Percentiles rank a stretch among this genome's conserved stretches.
phyloP scores from a whole-genome alignment of 2,113 vertebrate species.

The Eptatretus burgeri region DNA sequence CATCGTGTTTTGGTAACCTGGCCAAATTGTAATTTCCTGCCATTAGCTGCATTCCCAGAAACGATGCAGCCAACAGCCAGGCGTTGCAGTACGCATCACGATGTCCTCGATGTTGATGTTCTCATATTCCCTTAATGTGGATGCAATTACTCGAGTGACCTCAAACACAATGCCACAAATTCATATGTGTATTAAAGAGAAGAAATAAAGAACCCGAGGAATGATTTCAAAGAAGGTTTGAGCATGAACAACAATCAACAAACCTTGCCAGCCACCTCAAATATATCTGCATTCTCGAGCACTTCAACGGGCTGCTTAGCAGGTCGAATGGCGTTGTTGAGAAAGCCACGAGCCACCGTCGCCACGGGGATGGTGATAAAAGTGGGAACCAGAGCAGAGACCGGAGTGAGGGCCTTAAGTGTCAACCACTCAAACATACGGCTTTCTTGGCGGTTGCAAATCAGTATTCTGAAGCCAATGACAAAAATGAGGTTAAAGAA shows the following conservation, averaged over 20 bases:
- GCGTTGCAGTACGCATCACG: too few relatives aligned
- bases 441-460: slow-evolving; percentile 27
- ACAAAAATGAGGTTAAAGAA: too few relatives aligned
- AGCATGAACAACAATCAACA: not conserved
- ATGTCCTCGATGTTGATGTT: too few relatives aligned
- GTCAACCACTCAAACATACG: slow-evolving; percentile 21
- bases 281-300: slow-evolving; percentile 30
- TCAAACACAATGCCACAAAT: not conserved
- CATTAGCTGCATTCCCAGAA: too few relatives aligned
- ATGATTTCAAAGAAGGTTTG: not conserved
- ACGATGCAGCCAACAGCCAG: too few relatives aligned
- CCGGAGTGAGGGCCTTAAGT: slow-evolving; percentile 19
- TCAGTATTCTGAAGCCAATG: slow-evolving; percentile 16
- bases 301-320: slow-evolving; percentile 17
- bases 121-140: not conserved
- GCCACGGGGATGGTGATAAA: slow-evolving; percentile 21
- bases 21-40: too few relatives aligned
- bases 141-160: not conserved
- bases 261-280: slow-evolving; percentile 4
- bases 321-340: slow-evolving; percentile 21
- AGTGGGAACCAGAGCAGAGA: slow-evolving; percentile 14
- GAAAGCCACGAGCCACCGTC: slow-evolving; percentile 17
- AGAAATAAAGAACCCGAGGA: not conserved
- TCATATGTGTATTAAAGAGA: not conserved
- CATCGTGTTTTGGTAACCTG: too few relatives aligned